Evolutionary conservation across 2,113 vertebrate genomes (phyloP), one percentile per base, ranked within the genome.

Genomic region (Orthochromis malagaraziensis): DNA sequence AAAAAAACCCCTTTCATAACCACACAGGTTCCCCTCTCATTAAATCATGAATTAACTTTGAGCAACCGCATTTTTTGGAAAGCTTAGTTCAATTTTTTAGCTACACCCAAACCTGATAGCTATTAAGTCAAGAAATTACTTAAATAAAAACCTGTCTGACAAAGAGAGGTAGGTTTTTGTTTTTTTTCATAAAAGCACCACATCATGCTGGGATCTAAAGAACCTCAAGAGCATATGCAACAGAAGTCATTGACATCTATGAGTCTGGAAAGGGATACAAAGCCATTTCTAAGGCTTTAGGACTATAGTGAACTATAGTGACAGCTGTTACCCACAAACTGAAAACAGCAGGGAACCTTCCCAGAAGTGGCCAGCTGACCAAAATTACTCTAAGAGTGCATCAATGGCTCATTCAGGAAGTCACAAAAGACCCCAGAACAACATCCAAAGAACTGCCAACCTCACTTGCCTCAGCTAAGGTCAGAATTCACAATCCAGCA

Each of bases 261-360:
- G 19, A 40, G 63, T 68, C 63, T 68, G 33, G 0, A 68, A 68
- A 68, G n/a, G n/a, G 11, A 40, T 68, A 68, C 11, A 68, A 68
- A 68, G 63, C 63, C 33, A 8, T 68, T 68, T 68, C 6, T 68
- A 21, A 68, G 63, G 63, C 63, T 68, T 68, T 40, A 21, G 63
- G 2, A 21, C 35, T 68, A 38, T 35, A 40, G 63, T 40, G 35
- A 68, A 68, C 11, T 2, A 68, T 1, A 40, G 63, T 40, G 11
- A 40, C 19, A 40, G 35, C 63, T 35, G 35, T 68, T 68, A 40
- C 2, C 63, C 2, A 68, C 63, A 68, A 68, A 40, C n/a, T 40
- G 19, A 24, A 40, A 68, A 73, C 68, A 73, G 40, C 40, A 42
- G 68, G 21, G 68, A 45, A 73, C 40, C 21, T 45, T 7, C 21